phyloP scores from a whole-genome alignment of 1,140 invertebrate species.

The Coelopa frigida region DNA sequence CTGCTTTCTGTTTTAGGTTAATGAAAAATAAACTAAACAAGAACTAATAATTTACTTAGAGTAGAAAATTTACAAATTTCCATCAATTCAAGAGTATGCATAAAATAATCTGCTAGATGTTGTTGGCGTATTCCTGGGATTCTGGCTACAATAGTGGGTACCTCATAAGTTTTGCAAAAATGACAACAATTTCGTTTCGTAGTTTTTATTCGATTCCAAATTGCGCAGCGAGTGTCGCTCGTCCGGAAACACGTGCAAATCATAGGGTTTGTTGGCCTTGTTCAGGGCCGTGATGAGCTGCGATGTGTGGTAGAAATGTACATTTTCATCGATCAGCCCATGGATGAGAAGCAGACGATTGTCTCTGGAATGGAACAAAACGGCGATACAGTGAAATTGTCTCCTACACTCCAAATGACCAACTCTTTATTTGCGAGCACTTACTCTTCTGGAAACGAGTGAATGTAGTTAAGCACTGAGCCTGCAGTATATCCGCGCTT shows the following conservation, averaged over 20 bases:
- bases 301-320: constrained; percentile 96
- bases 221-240: constrained; percentile 90
- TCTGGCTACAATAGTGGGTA: too few species aligned
- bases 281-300: constrained; percentile 84
- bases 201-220: constrained; percentile 91
- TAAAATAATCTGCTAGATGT: too few species aligned
- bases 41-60: too few species aligned
- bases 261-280: constrained; percentile 83
- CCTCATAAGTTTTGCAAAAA: constrained; percentile 84
- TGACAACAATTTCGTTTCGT: constrained; percentile 85
- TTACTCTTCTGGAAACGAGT: constrained; percentile 86
- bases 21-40: too few species aligned
- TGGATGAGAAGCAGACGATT: constrained; percentile 95
- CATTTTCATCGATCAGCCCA: constrained; percentile 97
- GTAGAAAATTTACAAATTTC: too few species aligned
- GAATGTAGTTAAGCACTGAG: constrained; percentile 69
- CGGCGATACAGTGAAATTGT: constrained; percentile 1
- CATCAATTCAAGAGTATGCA: too few species aligned
- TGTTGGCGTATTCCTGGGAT: too few species aligned
- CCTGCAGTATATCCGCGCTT: constrained; percentile 68
- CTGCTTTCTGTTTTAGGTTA: too few species aligned
- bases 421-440: too few species aligned
- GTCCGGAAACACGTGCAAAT: constrained; percentile 88
- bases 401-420: background rate
- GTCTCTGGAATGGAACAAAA: constrained; percentile 56